phyloP scores from a whole-genome alignment of 2,113 vertebrate species.

The Lophotis ruficrista region DNA sequence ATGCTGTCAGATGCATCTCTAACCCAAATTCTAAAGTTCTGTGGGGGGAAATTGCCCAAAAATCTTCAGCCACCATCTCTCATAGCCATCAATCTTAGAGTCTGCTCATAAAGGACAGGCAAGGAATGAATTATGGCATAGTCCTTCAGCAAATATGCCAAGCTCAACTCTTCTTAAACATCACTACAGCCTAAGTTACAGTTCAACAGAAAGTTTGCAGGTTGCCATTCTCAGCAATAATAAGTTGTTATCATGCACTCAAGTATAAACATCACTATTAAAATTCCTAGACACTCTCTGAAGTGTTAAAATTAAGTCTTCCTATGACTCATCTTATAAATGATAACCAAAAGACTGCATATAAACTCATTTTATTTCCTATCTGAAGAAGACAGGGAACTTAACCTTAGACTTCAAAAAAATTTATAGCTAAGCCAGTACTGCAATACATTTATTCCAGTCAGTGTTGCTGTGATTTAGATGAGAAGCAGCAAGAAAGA shows the following conservation, averaged over 20 bases:
- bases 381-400: background rate
- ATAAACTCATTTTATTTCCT: background rate
- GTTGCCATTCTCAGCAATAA: background rate
- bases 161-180: background rate
- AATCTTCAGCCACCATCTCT: background rate
- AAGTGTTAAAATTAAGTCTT: background rate
- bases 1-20: background rate
- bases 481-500: constrained; percentile 17
- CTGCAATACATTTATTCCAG: background rate
- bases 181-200: background rate
- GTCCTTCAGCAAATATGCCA: background rate
- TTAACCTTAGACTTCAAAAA: background rate
- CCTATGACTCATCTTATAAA: background rate
- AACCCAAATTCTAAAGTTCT: background rate
- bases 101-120: background rate
- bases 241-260: background rate
- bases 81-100: background rate
- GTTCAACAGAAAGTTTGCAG: background rate
- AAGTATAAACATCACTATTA: background rate
- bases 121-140: background rate
- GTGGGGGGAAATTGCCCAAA: background rate
- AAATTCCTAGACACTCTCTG: background rate
- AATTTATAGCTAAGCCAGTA: background rate
- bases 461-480: constrained; percentile 24
- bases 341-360: background rate